A percentile compares a stretch with the other conserved stretches of the same genome.
phyloP scores from a whole-genome alignment of 2,888 invertebrate genomes.

The Lumbricus terrestris region DNA sequence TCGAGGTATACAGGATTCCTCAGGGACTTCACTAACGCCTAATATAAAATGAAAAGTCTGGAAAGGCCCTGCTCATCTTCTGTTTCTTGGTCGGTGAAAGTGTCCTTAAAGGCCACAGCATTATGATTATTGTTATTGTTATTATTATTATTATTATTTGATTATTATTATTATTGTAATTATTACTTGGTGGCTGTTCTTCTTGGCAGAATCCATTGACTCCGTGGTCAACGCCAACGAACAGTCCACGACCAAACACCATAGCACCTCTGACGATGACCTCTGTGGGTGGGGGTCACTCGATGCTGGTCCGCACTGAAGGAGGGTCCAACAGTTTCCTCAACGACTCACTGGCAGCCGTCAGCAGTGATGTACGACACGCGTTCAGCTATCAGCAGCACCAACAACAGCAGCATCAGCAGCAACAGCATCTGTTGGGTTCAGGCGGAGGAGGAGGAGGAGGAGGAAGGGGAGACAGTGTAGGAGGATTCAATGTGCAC shows the following conservation, averaged over 20 bases:
- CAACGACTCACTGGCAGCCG: conserved; percentile 51
- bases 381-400: conserved; percentile 46
- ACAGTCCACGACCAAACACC: conserved; percentile 42
- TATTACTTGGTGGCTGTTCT: not conserved
- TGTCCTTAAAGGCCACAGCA: too few species aligned
- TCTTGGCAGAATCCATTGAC: conserved; percentile 52
- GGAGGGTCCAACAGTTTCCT: conserved; percentile 41
- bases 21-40: too few species aligned
- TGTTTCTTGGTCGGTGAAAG: too few species aligned
- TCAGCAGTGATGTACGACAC: conserved; percentile 62
- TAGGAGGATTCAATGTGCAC: not conserved
- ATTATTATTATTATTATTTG: too few species aligned
- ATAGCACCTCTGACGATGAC: conserved; percentile 28
- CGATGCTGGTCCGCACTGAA: conserved; percentile 41
- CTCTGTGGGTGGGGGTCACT: conserved; percentile 42
- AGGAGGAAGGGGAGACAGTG: not conserved
- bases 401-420: not conserved
- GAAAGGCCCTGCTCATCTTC: too few species aligned
- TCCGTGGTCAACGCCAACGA: conserved; percentile 51
- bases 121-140: too few species aligned
- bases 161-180: too few species aligned
- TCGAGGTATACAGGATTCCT: too few species aligned
- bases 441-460: not conserved
- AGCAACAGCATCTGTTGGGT: not conserved
- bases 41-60: too few species aligned